A percentile compares a stretch with the other conserved stretches of the same genome.
Evolutionary conservation across 2,113 vertebrate genomes (phyloP).

Genomic region (Tichodroma muraria): DNA sequence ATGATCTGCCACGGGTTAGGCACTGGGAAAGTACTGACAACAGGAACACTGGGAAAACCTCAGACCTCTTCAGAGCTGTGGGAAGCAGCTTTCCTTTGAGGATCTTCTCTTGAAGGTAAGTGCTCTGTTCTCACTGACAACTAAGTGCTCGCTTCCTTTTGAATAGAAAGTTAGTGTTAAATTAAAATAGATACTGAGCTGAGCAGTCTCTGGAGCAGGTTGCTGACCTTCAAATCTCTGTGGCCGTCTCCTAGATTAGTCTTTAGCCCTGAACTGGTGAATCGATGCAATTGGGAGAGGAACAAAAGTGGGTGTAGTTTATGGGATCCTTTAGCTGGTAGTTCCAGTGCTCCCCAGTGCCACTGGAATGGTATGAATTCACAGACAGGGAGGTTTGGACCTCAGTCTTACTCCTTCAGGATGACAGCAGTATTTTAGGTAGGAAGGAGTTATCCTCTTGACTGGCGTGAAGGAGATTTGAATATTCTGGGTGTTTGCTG

Average conservation of each 20-base stretch:
- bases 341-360: neutral
- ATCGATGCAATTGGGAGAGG: rapidly evolving
- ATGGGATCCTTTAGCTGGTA: neutral
- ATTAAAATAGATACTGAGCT: neutral
- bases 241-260: neutral
- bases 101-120: neutral
- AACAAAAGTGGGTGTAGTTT: neutral
- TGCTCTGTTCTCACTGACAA: neutral
- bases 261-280: neutral
- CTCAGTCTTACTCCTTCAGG: neutral
- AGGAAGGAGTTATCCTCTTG: neutral
- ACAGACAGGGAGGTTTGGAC: neutral
- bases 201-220: neutral
- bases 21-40: neutral
- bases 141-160: neutral
- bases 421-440: neutral
- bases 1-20: neutral
- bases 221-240: neutral
- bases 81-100: neutral
- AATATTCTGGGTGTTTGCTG: neutral
- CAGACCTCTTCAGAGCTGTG: neutral
- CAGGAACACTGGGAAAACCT: neutral
- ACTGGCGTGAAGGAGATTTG: neutral
- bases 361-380: neutral
- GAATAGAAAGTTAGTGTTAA: neutral